phyloP scores from a whole-genome alignment of 2,888 invertebrate species.

The Eurytoma adleriae region DNA sequence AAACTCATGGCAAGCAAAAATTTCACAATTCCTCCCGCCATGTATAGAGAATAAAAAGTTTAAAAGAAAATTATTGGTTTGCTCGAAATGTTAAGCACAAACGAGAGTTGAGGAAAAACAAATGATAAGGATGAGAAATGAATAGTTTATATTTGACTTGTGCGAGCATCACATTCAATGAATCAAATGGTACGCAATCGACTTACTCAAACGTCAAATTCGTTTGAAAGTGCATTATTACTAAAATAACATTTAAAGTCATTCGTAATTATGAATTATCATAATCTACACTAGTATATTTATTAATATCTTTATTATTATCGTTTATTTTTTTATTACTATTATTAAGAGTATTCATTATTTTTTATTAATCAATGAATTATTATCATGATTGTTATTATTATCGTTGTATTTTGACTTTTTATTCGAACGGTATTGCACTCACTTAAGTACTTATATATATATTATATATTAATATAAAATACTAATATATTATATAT shows the following conservation, averaged over 20 bases:
- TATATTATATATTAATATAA: constrained; percentile 60
- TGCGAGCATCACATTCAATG: constrained; percentile 57
- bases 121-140: constrained; percentile 34
- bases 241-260: constrained; percentile 40
- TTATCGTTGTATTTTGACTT: constrained; percentile 62
- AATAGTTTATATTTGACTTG: constrained; percentile 49
- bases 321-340: constrained; percentile 53
- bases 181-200: constrained; percentile 59
- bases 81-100: constrained; percentile 42
- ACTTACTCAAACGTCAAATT: constrained; percentile 38
- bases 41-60: constrained; percentile 51
- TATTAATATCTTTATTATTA: constrained; percentile 59
- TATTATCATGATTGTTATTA: constrained; percentile 59
- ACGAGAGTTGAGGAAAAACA: constrained; percentile 27
- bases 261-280: constrained; percentile 55
- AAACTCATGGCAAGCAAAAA: constrained; percentile 54
- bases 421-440: constrained; percentile 53
- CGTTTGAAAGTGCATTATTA: constrained; percentile 46
- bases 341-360: constrained; percentile 59
- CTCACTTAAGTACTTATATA: constrained; percentile 62
- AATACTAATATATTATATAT: constrained; percentile 57
- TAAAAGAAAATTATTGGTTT: constrained; percentile 48
- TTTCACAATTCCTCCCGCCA: constrained; percentile 52
- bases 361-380: constrained; percentile 53
- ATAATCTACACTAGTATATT: constrained; percentile 54